phyloP scores from a whole-genome alignment of 2,888 invertebrate genomes.

The Prosapia bicincta region DNA sequence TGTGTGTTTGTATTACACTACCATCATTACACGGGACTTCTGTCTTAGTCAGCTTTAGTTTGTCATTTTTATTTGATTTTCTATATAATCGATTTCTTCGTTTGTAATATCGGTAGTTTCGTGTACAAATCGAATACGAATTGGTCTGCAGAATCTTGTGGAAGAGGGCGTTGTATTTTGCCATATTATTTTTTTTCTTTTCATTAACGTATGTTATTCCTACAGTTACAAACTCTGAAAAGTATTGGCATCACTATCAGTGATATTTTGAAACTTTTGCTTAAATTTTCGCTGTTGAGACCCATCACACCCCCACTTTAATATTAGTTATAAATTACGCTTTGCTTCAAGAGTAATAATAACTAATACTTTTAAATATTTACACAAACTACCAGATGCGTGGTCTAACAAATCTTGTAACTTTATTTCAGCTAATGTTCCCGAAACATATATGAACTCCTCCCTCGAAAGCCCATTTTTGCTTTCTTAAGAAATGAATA shows the following conservation, averaged over 20 bases:
- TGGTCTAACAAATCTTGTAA: too few species aligned
- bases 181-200: conserved; percentile 36
- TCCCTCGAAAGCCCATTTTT: too few species aligned
- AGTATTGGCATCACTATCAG: conserved; percentile 39
- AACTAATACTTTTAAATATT: too few species aligned
- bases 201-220: conserved; percentile 30
- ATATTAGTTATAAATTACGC: conserved; percentile 34
- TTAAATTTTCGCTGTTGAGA: conserved; percentile 40
- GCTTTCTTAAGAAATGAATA: too few species aligned
- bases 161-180: conserved; percentile 41
- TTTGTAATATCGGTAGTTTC: conserved; percentile 34
- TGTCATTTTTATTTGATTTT: conserved; percentile 8
- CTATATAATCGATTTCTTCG: conserved; percentile 26
- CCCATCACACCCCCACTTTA: conserved; percentile 41
- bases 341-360: too few species aligned
- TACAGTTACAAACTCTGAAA: conserved; percentile 41
- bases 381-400: too few species aligned
- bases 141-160: conserved; percentile 40
- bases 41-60: background rate
- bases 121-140: conserved; percentile 38
- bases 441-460: too few species aligned
- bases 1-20: background rate
- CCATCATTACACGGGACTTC: background rate
- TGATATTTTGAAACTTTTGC: conserved; percentile 37
- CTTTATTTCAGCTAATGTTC: too few species aligned